phyloP scores from a whole-genome alignment of 2,888 invertebrate genomes.

The Andrena marginata region DNA sequence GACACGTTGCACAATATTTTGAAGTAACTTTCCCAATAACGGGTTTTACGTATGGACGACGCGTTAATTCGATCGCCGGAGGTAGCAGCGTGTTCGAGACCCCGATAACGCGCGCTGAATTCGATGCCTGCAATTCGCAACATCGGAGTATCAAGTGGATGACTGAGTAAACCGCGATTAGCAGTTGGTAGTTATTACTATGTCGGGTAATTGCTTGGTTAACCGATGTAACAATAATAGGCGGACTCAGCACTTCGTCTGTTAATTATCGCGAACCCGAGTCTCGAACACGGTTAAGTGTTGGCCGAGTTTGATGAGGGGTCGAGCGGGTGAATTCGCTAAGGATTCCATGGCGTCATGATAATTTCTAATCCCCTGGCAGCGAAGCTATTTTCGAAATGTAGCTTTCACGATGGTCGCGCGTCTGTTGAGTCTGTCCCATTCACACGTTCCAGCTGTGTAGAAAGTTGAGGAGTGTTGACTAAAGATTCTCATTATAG shows the following conservation, averaged over 20 bases:
- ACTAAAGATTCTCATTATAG: conserved; percentile 30
- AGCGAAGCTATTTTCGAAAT: neutral
- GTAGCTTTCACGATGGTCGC: neutral
- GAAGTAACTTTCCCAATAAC: neutral
- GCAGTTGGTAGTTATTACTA: conserved; percentile 45
- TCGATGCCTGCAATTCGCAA: conserved; percentile 27
- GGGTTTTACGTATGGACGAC: neutral
- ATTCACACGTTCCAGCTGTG: too few relatives aligned
- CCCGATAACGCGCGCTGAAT: neutral
- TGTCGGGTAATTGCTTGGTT: conserved; percentile 46
- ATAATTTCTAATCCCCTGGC: neutral
- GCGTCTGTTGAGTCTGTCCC: too few relatives aligned
- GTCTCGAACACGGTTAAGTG: neutral
- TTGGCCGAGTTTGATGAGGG: neutral
- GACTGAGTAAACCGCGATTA: conserved; percentile 50
- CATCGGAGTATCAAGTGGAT: conserved; percentile 17
- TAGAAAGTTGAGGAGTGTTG: too few relatives aligned
- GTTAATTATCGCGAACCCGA: conserved; percentile 30
- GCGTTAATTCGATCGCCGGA: neutral
- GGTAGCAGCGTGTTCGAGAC: neutral
- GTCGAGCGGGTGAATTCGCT: neutral
- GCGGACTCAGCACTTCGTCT: conserved; percentile 4
- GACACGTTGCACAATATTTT: neutral
- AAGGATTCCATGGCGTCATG: neutral
- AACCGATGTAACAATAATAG: conserved; percentile 50